These are phyloP conservation scores for Helicoverpa assulta DNA, from an alignment of 2,888 invertebrate genomes.

Conservation along the genomic window DNA sequence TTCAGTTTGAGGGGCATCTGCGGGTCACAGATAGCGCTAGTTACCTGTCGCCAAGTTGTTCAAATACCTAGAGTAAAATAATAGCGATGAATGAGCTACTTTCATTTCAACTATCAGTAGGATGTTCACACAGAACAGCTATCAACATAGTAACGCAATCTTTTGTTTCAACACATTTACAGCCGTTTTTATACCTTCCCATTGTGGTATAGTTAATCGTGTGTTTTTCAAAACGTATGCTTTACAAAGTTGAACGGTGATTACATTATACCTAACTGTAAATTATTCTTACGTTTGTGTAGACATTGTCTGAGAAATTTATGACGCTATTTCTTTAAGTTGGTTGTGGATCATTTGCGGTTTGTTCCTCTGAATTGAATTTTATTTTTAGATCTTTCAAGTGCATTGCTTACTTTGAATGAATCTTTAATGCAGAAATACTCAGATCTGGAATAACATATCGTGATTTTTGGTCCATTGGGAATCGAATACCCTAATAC, in stretches of 20 bases:
- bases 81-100: background rate
- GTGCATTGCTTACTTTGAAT: background rate
- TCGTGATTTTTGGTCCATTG: too few relatives aligned
- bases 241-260: slow-evolving; percentile 46
- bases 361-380: background rate
- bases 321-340: slow-evolving; percentile 27
- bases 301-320: slow-evolving; percentile 46
- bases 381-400: slow-evolving; percentile 17
- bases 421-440: too few relatives aligned
- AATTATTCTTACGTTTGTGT: slow-evolving; percentile 35
- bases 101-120: background rate
- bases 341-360: slow-evolving; percentile 27
- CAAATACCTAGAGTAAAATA: too few relatives aligned
- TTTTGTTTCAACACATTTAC: slow-evolving; percentile 53
- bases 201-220: slow-evolving; percentile 44
- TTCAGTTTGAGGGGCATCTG: too few relatives aligned
- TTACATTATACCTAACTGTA: slow-evolving; percentile 37
- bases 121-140: slow-evolving; percentile 15
- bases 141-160: slow-evolving; percentile 59
- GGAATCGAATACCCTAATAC: background rate
- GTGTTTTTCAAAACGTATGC: slow-evolving; percentile 39
- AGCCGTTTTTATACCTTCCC: slow-evolving; percentile 54
- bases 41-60: too few relatives aligned
- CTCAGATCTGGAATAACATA: too few relatives aligned
- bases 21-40: too few relatives aligned